Percentiles rank a stretch among this genome's conserved stretches.
These are phyloP conservation scores for Hemicrepidius hirtus DNA, from an alignment of 2,888 invertebrate species.

Conservation along the genomic window DNA sequence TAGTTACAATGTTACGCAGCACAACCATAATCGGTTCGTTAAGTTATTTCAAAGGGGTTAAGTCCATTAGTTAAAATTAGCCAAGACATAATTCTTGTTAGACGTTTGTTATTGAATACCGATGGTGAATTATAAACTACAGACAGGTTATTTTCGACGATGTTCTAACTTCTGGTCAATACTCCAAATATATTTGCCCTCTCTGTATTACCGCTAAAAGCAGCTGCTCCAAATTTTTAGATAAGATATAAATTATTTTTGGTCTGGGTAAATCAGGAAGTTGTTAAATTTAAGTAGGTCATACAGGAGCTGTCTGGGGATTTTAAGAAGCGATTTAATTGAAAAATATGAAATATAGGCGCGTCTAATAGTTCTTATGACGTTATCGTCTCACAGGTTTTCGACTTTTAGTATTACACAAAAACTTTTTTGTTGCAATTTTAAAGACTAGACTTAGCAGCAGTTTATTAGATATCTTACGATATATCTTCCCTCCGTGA, in stretches of 20 bases:
- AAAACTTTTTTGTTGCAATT: too few species aligned
- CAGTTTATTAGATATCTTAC: too few species aligned
- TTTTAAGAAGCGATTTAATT: too few species aligned
- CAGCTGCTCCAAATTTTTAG: constrained; percentile 18
- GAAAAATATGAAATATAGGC: too few species aligned
- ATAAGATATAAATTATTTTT: constrained; percentile 19
- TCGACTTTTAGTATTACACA: too few species aligned
- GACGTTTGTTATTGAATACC: constrained; percentile 34
- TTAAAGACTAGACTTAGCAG: too few species aligned
- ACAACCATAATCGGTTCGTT: background rate
- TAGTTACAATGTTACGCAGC: too few species aligned
- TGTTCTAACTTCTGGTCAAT: background rate
- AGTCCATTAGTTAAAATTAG: constrained; percentile 36
- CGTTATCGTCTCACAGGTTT: too few species aligned
- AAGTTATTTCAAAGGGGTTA: constrained; percentile 14
- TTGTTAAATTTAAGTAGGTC: constrained; percentile 12
- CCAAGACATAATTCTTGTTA: constrained; percentile 28
- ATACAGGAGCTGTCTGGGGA: background rate
- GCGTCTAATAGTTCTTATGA: too few species aligned
- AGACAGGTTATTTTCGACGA: constrained; percentile 13
- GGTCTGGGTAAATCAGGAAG: constrained; percentile 1
- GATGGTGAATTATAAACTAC: constrained; percentile 33
- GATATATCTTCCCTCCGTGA: too few species aligned
- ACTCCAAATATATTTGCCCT: constrained; percentile 1
- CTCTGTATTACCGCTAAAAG: background rate